Evolutionary conservation across 2,888 invertebrate genomes (phyloP).

Genomic region (Phorcus lineatus): DNA sequence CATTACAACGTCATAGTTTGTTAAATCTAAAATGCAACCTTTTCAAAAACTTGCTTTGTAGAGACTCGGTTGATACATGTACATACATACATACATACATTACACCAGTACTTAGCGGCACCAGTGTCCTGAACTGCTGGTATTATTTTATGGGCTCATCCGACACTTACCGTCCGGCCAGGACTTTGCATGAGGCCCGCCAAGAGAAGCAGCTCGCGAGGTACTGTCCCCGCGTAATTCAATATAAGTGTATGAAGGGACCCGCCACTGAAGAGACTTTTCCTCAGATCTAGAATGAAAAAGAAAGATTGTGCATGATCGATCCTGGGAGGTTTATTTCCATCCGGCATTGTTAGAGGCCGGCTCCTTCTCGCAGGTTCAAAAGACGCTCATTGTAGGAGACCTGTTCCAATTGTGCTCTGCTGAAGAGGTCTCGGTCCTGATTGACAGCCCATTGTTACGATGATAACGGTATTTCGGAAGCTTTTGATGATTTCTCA

Average conservation of each 20-base stretch:
- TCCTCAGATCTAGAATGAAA: slow-evolving; percentile 13
- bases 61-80: too few relatives aligned
- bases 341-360: slow-evolving; percentile 12
- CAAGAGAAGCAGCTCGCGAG: not conserved
- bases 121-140: too few relatives aligned
- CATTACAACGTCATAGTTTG: too few relatives aligned
- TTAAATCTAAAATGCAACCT: too few relatives aligned
- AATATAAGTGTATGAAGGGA: slow-evolving; percentile 10
- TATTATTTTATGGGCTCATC: slow-evolving; percentile 2
- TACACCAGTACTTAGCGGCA: too few relatives aligned
- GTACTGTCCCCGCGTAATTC: not conserved
- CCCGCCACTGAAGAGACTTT: not conserved
- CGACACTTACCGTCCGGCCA: not conserved
- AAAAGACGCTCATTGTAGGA: slow-evolving; percentile 22
- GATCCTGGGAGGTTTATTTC: slow-evolving; percentile 15
- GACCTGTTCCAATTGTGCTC: slow-evolving; percentile 9
- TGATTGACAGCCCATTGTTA: slow-evolving; percentile 25
- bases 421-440: slow-evolving; percentile 1
- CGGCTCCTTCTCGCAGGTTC: not conserved
- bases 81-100: too few relatives aligned
- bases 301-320: slow-evolving; percentile 12
- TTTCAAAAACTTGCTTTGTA: too few relatives aligned
- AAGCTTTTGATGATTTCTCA: slow-evolving; percentile 13
- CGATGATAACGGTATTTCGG: slow-evolving; percentile 22
- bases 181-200: not conserved